A percentile compares a stretch with the other conserved stretches of the same genome.
Evolutionary conservation across 2,113 vertebrate genomes (phyloP).

Genomic region (Actenoides hombroni): DNA sequence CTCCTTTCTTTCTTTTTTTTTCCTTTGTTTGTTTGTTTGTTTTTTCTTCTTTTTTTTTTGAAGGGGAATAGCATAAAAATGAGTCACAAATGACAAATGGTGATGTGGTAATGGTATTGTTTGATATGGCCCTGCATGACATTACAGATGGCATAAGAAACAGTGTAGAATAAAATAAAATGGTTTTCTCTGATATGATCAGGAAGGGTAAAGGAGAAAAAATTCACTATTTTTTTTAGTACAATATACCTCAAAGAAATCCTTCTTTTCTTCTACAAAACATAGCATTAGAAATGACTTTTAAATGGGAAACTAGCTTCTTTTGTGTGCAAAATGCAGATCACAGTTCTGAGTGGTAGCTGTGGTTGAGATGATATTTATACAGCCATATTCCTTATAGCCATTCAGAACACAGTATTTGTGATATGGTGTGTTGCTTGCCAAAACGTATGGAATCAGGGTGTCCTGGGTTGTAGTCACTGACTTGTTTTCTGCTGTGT

Average conservation of each 20-base stretch:
- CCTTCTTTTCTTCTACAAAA: background rate
- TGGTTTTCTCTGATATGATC: background rate
- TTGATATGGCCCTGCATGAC: background rate
- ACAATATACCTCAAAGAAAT: background rate
- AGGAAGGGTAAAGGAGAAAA: background rate
- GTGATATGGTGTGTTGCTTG: background rate
- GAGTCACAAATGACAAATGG: background rate
- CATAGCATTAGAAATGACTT: background rate
- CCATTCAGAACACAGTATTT: background rate
- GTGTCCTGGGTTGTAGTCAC: fast-evolving
- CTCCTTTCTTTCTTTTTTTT: too few species aligned
- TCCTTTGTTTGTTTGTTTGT: too few species aligned
- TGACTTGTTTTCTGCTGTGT: background rate
- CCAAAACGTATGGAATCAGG: background rate
- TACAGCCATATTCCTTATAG: background rate
- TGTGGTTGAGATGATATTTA: background rate
- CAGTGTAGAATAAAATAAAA: background rate
- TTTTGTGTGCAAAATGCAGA: background rate
- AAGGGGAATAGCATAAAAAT: background rate
- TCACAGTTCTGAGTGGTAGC: background rate
- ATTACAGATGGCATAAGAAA: background rate
- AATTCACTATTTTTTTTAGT: background rate
- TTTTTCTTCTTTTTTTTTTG: too few species aligned
- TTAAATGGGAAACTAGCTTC: background rate
- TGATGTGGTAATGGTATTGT: background rate